Base-by-base conservation (phyloP, 2,797 vertebrate genomes). In the Channallabes apus region DNA sequence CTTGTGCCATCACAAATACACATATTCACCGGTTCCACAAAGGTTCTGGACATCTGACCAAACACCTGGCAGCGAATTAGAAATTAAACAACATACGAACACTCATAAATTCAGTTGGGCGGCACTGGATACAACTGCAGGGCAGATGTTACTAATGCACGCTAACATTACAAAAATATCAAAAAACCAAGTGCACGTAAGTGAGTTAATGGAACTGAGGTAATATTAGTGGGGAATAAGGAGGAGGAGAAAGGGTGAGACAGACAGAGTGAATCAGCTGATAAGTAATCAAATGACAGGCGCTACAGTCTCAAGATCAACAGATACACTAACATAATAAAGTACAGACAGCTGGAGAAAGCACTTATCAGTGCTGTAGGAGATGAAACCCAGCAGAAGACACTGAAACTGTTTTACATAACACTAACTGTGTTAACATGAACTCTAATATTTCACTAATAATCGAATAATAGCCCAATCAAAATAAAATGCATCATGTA, bases 131-230 rank as follows among this genome's bases (percentile, higher is more conserved):
- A 5, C 9, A 35, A 78, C 20, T 6, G 22, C n/a, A 54, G 27
- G 27, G 56, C 51, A 87, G 65, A n/a, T 61, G 11, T 24, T 65
- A 5, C 72, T 82, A 68, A 82, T 79, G 80, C 81, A 73, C 86
- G 87, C 89, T 91, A 91, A 93, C 90, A 89, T 91, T 93, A 92
- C 93, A 88, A 87, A 90, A 87, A 88, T 93, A 80, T 87, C 59
- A 90, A 90, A 89, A 91, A 92, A 93, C 86, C 69, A 90, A 89
- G 90, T 91, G 92, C 92, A 91, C 93, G 90, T 85, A 79, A 89
- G 90, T 83, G 90, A 91, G 94, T 94, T 92, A 93, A 93, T 93
- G 35, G 85, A 75, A 89, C 90, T 90, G 91, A 92, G 62, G 62
- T 87, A 73, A 18, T 22, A 65, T 64, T 22, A 58, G 72, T 38